Conservation (phyloP, 2,113 vertebrate species). For the Nannospalax galili region DNA sequence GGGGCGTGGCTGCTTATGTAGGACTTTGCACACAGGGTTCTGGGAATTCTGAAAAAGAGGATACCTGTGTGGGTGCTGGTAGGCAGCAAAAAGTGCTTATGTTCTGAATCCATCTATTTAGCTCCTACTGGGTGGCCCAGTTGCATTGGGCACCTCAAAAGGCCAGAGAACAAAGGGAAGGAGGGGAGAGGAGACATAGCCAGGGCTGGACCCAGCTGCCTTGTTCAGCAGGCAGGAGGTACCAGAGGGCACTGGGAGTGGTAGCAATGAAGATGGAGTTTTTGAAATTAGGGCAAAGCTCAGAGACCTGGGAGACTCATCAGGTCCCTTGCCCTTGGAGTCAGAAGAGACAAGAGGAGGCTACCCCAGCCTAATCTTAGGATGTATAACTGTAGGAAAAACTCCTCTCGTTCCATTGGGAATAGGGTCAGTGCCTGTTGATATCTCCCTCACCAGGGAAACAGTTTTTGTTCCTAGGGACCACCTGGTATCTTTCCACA, state of each 20-base stretch:
- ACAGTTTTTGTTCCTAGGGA: neutral
- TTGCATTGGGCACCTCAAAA: constrained; percentile 27
- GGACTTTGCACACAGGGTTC: constrained; percentile 42
- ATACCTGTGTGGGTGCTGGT: neutral
- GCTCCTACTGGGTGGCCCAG: constrained; percentile 68
- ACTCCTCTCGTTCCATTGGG: neutral
- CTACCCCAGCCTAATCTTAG: neutral
- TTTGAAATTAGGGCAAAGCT: neutral
- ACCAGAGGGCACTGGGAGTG: neutral
- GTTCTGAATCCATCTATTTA: constrained; percentile 58
- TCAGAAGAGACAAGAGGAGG: neutral
- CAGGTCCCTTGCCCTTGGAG: neutral
- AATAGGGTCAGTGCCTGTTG: neutral
- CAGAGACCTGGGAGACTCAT: neutral
- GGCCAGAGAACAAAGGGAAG: neutral
- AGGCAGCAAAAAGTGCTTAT: neutral
- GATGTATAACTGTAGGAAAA: neutral
- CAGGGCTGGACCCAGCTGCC: neutral
- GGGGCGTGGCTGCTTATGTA: neutral
- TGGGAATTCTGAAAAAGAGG: constrained; percentile 67
- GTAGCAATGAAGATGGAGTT: neutral
- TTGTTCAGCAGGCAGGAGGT: neutral
- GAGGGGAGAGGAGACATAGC: neutral
- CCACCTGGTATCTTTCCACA: neutral
- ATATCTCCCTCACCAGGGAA: neutral